Evolutionary conservation across 2,888 invertebrate genomes (phyloP).

Genomic region (Pocota personata): DNA sequence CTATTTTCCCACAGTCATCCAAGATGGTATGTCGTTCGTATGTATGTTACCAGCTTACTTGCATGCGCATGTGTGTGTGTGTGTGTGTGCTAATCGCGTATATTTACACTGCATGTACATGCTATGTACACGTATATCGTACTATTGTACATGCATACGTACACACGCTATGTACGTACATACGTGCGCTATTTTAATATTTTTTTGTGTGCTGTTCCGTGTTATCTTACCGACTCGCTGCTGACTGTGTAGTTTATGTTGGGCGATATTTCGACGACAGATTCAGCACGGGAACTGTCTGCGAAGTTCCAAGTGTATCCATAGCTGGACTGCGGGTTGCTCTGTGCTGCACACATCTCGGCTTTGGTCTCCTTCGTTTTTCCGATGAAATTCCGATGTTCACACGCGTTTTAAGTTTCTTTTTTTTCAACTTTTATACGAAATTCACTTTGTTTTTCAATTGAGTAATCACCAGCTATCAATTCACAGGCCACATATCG

Average conservation of each 20-base stretch:
- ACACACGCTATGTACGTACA: conserved; percentile 72
- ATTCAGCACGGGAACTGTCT: conserved; percentile 82
- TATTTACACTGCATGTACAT: conserved; percentile 65
- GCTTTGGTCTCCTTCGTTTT: neutral
- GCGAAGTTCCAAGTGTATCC: conserved; percentile 83
- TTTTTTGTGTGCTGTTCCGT: conserved; percentile 59
- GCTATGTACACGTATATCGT: conserved; percentile 52
- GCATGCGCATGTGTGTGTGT: no score
- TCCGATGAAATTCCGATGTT: conserved; percentile 29
- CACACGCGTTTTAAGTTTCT: conserved; percentile 40
- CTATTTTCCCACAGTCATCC: conserved; percentile 57
- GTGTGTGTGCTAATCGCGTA: conserved; percentile 32
- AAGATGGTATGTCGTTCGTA: conserved; percentile 30
- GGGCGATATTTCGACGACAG: conserved; percentile 83
- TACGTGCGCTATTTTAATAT: conserved; percentile 73
- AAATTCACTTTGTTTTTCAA: conserved; percentile 33
- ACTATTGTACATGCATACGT: conserved; percentile 75
- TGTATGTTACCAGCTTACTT: conserved; percentile 16
- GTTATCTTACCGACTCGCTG: conserved; percentile 82
- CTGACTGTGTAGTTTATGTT: conserved; percentile 83
- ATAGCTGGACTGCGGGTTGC: conserved; percentile 82
- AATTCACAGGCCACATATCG: conserved; percentile 70
- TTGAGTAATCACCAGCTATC: conserved; percentile 63
- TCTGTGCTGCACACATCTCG: conserved; percentile 83
- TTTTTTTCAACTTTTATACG: neutral